A percentile compares a stretch with the other conserved stretches of the same genome.
phyloP scores from a whole-genome alignment of 1,140 invertebrate species.

The Zaprionus capensis region DNA sequence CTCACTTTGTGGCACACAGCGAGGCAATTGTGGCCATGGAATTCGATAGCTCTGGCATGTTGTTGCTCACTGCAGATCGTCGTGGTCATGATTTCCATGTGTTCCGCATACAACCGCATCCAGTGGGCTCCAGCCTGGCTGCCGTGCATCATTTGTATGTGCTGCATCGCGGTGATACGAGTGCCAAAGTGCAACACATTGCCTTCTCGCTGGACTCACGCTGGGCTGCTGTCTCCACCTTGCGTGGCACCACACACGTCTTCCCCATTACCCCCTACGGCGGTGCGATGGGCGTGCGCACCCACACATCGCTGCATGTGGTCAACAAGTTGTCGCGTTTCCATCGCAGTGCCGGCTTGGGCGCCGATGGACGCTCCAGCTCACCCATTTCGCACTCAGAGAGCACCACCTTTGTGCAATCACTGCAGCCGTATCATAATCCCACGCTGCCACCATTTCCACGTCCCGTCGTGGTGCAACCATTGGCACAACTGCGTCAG shows the following conservation, averaged over 20 bases:
- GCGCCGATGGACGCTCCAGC: slow-evolving; percentile 89
- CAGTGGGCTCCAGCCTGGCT: slow-evolving; percentile 92
- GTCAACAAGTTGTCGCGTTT: slow-evolving; percentile 98
- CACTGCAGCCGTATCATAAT: slow-evolving; percentile 91
- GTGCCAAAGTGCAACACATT: slow-evolving; percentile 94
- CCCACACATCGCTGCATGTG: slow-evolving; percentile 96
- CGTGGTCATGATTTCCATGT: slow-evolving; percentile 98
- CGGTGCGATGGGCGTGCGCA: slow-evolving; percentile 94
- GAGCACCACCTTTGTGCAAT: slow-evolving; percentile 83
- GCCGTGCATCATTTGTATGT: slow-evolving; percentile 98
- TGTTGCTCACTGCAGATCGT: slow-evolving; percentile 96
- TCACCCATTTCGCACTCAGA: slow-evolving; percentile 89
- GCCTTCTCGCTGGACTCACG: slow-evolving; percentile 95
- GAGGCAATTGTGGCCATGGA: slow-evolving; percentile 95
- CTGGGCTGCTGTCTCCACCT: slow-evolving; percentile 97
- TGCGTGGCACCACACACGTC: slow-evolving; percentile 98
- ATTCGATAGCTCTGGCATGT: slow-evolving; percentile 96
- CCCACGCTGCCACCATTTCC: slow-evolving; percentile 95
- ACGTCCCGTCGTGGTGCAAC: slow-evolving; percentile 90
- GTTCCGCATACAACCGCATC: slow-evolving; percentile 97
- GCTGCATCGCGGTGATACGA: slow-evolving; percentile 94
- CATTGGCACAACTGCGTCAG: slow-evolving; percentile 94
- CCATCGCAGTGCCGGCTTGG: slow-evolving; percentile 96
- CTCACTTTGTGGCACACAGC: slow-evolving; percentile 97
- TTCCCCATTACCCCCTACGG: slow-evolving; percentile 99